Conservation (phyloP, 2,888 invertebrate species). For the Drosophila falleni region DNA sequence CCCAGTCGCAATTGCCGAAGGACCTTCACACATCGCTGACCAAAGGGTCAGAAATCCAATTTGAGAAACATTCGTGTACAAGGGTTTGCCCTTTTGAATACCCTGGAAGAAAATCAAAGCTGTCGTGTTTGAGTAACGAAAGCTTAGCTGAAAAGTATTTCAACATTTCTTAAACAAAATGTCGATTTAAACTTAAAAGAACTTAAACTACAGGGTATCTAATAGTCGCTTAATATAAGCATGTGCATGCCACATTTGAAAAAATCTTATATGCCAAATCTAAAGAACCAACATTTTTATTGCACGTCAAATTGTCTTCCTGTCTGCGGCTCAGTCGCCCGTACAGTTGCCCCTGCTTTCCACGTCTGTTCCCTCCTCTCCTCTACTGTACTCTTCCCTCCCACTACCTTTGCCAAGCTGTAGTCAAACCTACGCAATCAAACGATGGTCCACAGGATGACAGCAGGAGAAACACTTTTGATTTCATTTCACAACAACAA, state of each 20-base stretch:
- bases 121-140: background rate
- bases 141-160: background rate
- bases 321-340: conserved; percentile 55
- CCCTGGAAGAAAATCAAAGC: conserved; percentile 12
- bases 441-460: conserved; percentile 7
- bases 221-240: background rate
- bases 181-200: background rate
- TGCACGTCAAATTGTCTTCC: conserved; percentile 67
- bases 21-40: conserved; percentile 81
- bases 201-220: conserved; percentile 22
- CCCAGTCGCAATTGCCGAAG: conserved; percentile 64
- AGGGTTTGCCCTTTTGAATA: conserved; percentile 42
- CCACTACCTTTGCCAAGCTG: too few species aligned
- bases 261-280: conserved; percentile 52
- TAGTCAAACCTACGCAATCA: conserved; percentile 37
- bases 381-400: background rate
- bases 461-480: conserved; percentile 43
- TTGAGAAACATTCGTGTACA: conserved; percentile 59
- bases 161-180: background rate
- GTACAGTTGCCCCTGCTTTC: conserved; percentile 12
- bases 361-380: background rate
- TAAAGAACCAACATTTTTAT: conserved; percentile 68
- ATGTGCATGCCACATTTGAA: conserved; percentile 29
- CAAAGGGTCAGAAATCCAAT: conserved; percentile 82
- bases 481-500: conserved; percentile 48